These are phyloP conservation scores for Alethe castanea DNA, from an alignment of 2,113 vertebrate genomes.

Conservation along the genomic window DNA sequence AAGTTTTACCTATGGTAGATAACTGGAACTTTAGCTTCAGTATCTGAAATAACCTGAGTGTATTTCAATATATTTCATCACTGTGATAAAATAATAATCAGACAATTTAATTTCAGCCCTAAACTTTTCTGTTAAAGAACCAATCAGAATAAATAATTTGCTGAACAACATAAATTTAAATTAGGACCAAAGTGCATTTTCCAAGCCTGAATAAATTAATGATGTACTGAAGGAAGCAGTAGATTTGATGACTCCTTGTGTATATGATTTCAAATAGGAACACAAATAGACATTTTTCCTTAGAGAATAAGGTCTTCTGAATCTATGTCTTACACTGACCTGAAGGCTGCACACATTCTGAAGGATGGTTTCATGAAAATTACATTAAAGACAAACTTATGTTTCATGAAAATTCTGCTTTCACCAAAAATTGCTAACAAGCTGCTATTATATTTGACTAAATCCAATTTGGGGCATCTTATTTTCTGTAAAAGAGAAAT, in stretches of 20 bases:
- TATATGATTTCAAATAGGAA: not conserved
- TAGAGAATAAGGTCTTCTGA: not conserved
- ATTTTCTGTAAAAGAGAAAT: not conserved
- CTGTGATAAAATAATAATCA: not conserved
- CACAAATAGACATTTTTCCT: not conserved
- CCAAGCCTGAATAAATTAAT: not conserved
- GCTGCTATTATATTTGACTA: not conserved
- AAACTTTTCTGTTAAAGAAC: not conserved
- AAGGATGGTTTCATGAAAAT: constrained; percentile 18
- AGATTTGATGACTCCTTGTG: not conserved
- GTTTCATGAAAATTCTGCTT: constrained; percentile 3
- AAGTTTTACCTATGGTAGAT: not conserved
- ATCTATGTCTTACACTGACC: constrained; percentile 3
- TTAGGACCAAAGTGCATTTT: not conserved
- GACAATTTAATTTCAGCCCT: not conserved
- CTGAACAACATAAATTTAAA: not conserved
- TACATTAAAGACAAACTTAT: not conserved
- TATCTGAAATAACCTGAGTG: not conserved
- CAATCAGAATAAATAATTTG: not conserved
- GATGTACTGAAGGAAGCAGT: not conserved
- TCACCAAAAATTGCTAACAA: not conserved
- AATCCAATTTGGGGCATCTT: not conserved
- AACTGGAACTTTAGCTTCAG: not conserved
- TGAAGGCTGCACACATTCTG: not conserved
- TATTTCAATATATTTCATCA: not conserved